Evolutionary conservation across 1,140 invertebrate species (phyloP).

Genomic region (Drosophila persimilis): DNA sequence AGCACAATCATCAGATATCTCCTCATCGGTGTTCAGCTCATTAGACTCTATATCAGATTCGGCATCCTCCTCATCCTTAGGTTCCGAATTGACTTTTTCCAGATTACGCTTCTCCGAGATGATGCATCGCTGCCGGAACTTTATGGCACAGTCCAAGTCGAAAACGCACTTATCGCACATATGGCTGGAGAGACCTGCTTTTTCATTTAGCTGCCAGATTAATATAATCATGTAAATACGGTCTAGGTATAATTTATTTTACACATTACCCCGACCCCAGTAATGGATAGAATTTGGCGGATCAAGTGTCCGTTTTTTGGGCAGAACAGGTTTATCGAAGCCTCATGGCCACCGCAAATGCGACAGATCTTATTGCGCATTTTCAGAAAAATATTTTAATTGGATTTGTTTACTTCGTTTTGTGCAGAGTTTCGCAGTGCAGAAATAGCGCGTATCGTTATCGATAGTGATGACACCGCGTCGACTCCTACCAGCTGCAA

Average conservation of each 20-base stretch:
- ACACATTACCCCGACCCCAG: slow-evolving; percentile 29
- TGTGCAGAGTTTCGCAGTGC: slow-evolving; percentile 15
- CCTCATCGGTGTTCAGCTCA: no score
- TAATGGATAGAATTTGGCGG: slow-evolving; percentile 37
- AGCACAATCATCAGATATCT: slow-evolving; percentile 4
- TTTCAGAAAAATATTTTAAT: background rate
- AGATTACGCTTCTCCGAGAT: slow-evolving; percentile 38
- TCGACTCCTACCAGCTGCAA: slow-evolving; percentile 10
- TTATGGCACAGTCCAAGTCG: slow-evolving; percentile 30
- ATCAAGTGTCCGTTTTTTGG: slow-evolving; percentile 24
- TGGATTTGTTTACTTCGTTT: slow-evolving; percentile 16
- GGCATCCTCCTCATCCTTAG: background rate
- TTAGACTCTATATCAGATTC: slow-evolving; percentile 11
- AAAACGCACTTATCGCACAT: slow-evolving; percentile 31
- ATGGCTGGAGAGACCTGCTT: slow-evolving; percentile 10
- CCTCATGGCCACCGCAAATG: slow-evolving; percentile 20
- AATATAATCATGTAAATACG: background rate
- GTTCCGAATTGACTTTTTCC: background rate
- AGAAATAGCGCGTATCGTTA: slow-evolving; percentile 1
- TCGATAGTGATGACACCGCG: no score
- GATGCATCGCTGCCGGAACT: slow-evolving; percentile 48
- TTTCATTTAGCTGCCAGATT: slow-evolving; percentile 18
- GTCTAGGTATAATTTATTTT: background rate
- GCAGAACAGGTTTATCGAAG: slow-evolving; percentile 31
- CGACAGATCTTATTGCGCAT: slow-evolving; percentile 21